Evolutionary conservation across 2,888 invertebrate genomes (phyloP).

Genomic region (Andrena haemorrhoa): DNA sequence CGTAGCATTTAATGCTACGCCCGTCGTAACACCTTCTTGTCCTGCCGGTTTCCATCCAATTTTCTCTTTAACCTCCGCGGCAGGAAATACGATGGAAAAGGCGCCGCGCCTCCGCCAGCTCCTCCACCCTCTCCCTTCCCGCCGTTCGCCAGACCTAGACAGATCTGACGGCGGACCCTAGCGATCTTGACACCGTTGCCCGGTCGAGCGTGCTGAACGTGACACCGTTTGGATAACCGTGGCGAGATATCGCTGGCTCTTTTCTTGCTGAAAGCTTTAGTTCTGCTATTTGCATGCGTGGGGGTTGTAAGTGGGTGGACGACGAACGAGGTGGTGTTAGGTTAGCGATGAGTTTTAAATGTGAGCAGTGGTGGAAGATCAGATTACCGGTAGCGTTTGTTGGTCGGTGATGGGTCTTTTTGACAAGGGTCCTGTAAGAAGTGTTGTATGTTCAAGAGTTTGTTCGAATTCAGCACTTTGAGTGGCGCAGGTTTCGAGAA

Average conservation of each 20-base stretch:
- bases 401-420: too few relatives aligned
- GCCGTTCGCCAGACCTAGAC: slow-evolving; percentile 5
- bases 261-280: background rate
- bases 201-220: slow-evolving; percentile 11
- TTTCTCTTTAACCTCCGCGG: slow-evolving; percentile 82
- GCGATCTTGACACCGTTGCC: slow-evolving; percentile 29
- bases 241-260: background rate
- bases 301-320: too few relatives aligned
- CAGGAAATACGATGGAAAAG: slow-evolving; percentile 80
- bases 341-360: too few relatives aligned
- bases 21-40: slow-evolving; percentile 71
- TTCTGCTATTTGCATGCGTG: too few relatives aligned
- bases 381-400: too few relatives aligned
- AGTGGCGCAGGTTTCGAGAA: too few relatives aligned
- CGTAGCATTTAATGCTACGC: slow-evolving; percentile 81
- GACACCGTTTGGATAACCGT: slow-evolving; percentile 3
- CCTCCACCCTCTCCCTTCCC: background rate
- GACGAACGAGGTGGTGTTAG: too few relatives aligned
- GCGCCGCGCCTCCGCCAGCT: slow-evolving; percentile 46
- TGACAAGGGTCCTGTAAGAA: too few relatives aligned
- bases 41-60: slow-evolving; percentile 79
- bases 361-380: too few relatives aligned
- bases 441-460: too few relatives aligned
- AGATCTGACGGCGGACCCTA: slow-evolving; percentile 12
- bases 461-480: too few relatives aligned